Base-by-base conservation (phyloP, 2,113 vertebrate genomes). In the Gavia stellata region DNA sequence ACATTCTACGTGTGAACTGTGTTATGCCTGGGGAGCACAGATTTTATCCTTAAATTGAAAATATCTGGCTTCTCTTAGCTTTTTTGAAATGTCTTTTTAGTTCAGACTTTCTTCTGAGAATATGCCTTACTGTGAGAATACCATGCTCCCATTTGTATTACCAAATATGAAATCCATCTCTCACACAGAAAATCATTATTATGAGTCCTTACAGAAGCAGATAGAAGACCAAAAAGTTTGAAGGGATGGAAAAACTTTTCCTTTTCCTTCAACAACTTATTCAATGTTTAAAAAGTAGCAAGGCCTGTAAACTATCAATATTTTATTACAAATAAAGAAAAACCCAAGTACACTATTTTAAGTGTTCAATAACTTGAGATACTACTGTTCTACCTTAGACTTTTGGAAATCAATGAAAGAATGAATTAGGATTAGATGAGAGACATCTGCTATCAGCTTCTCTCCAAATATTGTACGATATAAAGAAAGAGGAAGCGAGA, bases 371-470 rank as follows among this genome's bases (percentile, higher is more conserved):
- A 94, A 61, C 53, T 84, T 91, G 62, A 96, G 78, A 91, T 80
- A 68, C 23, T 96, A 63, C 17, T 79, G 66, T 85, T 50, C 55
- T 94, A 56, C 50, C 72, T 77, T 66, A 83, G 55, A 85, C 44
- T 88, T 97, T 56, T 90, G 34, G 28, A 97, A 97, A 97, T 96
- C 83, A 89, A 66, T 93, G 67, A 55, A 96, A 81, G 86, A 96
- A 95, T 95, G 55, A 97, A 95, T 96, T 77, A 86, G 71, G 53
- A 52, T 90, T 95, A 71, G 40, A 81, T 74, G 88, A 72, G 59
- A 90, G 83, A 95, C 53, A 66, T 86, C 71, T 80, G 26, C 70
- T 93, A 55, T 66, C 79, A 94, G 11, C n/a, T 96, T 74, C 53
- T 92, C 81, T 88, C 82, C 78, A 94, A 94, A 90, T 83, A 88